These are phyloP conservation scores for Rallus limicola DNA, from an alignment of 2,113 vertebrate genomes.

Conservation along the genomic window DNA sequence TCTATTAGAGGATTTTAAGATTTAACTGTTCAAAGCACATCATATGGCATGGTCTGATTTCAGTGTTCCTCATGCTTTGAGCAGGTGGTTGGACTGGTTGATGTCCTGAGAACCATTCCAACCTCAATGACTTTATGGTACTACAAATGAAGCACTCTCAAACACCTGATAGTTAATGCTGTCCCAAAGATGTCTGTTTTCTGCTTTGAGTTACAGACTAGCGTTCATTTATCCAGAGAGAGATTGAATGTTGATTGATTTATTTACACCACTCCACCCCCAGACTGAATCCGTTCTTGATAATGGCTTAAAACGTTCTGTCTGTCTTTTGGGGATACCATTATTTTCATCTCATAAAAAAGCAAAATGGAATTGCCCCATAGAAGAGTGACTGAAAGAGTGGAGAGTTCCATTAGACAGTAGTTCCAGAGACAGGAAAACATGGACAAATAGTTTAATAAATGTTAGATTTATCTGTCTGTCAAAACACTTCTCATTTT, in stretches of 20 bases:
- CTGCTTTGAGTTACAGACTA: not conserved
- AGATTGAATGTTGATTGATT: not conserved
- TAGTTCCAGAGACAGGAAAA: not conserved
- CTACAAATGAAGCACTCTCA: not conserved
- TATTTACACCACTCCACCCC: accelerated
- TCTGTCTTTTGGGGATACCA: not conserved
- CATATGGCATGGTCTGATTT: not conserved
- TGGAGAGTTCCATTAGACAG: not conserved
- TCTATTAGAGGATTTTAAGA: not conserved
- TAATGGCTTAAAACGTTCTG: not conserved
- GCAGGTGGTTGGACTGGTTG: not conserved
- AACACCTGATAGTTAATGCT: not conserved
- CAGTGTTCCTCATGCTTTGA: not conserved
- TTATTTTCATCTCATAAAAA: not conserved
- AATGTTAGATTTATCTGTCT: not conserved
- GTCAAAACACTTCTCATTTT: not conserved
- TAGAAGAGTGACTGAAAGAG: not conserved
- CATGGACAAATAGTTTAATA: not conserved
- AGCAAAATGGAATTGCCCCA: not conserved
- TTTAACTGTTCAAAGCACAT: not conserved
- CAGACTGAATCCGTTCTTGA: not conserved
- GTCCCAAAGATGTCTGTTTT: not conserved
- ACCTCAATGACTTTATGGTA: not conserved
- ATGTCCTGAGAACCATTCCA: not conserved
- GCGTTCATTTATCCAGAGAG: not conserved